Evolutionary conservation across 1,140 invertebrate genomes (phyloP).

Genomic region (Pogonus chalceus): DNA sequence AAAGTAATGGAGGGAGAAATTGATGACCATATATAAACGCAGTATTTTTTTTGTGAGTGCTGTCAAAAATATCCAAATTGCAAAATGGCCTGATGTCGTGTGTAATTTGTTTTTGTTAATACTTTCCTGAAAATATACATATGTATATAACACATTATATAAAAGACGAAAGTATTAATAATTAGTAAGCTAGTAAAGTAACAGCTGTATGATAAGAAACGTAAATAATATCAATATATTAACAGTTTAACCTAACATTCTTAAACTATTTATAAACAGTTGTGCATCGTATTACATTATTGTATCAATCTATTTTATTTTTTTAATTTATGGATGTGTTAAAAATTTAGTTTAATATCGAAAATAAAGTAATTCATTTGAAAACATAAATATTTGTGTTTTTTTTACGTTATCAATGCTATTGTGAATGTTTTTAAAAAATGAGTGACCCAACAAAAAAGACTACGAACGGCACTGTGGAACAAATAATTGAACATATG

Average conservation of each 20-base stretch:
- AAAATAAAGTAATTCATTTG: no score
- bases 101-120: no score
- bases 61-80: not conserved
- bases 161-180: not conserved
- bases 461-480: constrained; percentile 36
- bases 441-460: constrained; percentile 30
- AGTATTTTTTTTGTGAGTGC: not conserved
- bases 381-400: no score
- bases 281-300: not conserved
- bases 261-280: not conserved
- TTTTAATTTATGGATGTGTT: no score
- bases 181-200: not conserved
- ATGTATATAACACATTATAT: not conserved
- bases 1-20: not conserved
- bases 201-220: not conserved
- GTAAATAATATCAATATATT: not conserved
- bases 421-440: not conserved
- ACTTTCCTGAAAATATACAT: not conserved
- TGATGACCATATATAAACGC: not conserved
- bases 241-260: not conserved
- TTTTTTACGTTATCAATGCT: no score
- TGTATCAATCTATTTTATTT: no score
- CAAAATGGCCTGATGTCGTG: not conserved
- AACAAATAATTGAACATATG: constrained; percentile 53
- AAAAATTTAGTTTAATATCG: no score